Evolutionary conservation across 2,797 vertebrate genomes (phyloP).

Genomic region (Oophaga sylvatica): DNA sequence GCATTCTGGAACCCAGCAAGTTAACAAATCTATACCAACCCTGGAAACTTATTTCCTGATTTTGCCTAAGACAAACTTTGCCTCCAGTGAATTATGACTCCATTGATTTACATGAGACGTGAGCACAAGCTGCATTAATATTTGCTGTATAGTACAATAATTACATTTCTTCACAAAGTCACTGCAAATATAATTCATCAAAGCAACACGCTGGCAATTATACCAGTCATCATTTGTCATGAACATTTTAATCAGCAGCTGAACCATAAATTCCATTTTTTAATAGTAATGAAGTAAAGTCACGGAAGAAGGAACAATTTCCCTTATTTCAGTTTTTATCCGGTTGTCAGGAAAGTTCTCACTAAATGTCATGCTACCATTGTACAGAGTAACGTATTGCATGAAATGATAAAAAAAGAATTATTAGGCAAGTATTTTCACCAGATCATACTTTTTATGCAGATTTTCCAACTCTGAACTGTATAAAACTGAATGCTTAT

Average conservation of each 20-base stretch:
- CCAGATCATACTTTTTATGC: too few relatives aligned
- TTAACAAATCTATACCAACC: slow-evolving; percentile 24
- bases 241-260: slow-evolving; percentile 55
- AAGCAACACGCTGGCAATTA: slow-evolving; percentile 57
- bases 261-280: slow-evolving; percentile 50
- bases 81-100: slow-evolving; percentile 38
- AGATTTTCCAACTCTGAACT: too few relatives aligned
- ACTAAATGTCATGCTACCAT: background rate
- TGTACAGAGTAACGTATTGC: background rate
- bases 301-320: slow-evolving; percentile 52
- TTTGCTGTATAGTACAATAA: slow-evolving; percentile 59
- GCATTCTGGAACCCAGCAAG: background rate
- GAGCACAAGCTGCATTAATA: slow-evolving; percentile 55
- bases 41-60: slow-evolving; percentile 8
- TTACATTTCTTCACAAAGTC: slow-evolving; percentile 60
- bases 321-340: slow-evolving; percentile 35
- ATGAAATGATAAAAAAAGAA: background rate
- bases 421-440: too few relatives aligned
- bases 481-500: too few relatives aligned
- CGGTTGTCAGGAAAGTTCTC: background rate
- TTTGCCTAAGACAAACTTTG: slow-evolving; percentile 23
- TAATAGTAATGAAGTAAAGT: slow-evolving; percentile 55
- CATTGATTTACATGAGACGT: slow-evolving; percentile 55
- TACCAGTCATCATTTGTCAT: slow-evolving; percentile 55
- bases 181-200: slow-evolving; percentile 60